Evolutionary conservation across 1,140 invertebrate species (phyloP), one percentile per base, ranked within the genome.

Genomic region (Epicauta chinensis): DNA sequence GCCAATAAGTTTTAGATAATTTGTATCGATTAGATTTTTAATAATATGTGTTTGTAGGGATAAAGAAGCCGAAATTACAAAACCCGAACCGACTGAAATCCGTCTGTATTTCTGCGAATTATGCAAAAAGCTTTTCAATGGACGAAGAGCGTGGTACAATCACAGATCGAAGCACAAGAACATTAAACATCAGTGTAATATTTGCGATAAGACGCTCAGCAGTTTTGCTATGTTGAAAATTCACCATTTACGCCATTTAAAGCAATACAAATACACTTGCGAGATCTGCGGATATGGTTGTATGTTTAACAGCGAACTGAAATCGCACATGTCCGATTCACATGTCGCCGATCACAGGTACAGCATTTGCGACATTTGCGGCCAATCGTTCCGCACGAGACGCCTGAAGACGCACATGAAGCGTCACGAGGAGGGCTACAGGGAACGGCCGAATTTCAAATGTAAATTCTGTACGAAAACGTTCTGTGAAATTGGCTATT

Each of bases 171-270:
- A 62, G 23, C 43, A 14, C 0, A 58, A 59, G 5, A 65, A 68
- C 42, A 60, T 59, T 2, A 60, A 65, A 3, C 68, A 61, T 49
- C 53, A 61, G 31, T 71, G 70, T 42, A 60, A 69, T n/a, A 39
- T 66, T 16, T 71, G 69, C 40, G 52, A 54, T 0, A 81, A 82
- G 51, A 75, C 78, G 1, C 89, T 91, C 59, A 83, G 79, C 6
- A 75, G 85, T 0, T 76, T 80, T 15, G 78, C 81, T 2, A 75
- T 85, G 46, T 70, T 87, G 48, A 78, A 78, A 1, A 77, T 77
- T 12, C 86, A 89, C 61, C 68, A 77, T 4, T 71, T 78, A 23
- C 77, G 80, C 12, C 78, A 82, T 50, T 74, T 77, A n/a, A 77
- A 77, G 15, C 75, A 82, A 51, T 67, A 58, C 30, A 56, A 23